These are phyloP conservation scores for Phodopus roborovskii DNA, from an alignment of 2,113 vertebrate species.

Conservation along the genomic window DNA sequence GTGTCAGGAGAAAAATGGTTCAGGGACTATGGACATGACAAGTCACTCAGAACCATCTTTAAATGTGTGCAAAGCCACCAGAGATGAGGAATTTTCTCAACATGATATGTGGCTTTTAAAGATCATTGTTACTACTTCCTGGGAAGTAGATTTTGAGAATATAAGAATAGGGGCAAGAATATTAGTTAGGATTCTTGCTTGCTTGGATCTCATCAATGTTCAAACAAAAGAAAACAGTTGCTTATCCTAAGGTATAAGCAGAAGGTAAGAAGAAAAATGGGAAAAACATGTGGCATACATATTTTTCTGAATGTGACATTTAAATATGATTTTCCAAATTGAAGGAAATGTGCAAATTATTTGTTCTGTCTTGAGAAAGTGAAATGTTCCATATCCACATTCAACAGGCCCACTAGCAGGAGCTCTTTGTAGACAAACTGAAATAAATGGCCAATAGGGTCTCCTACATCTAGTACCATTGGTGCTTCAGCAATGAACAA, in stretches of 20 bases:
- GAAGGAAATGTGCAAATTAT: not conserved
- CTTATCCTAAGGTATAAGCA: not conserved
- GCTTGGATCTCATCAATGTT: not conserved
- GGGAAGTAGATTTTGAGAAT: not conserved
- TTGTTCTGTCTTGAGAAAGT: not conserved
- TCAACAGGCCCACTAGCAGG: not conserved
- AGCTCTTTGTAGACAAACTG: not conserved
- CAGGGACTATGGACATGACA: rapidly evolving
- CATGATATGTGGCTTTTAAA: not conserved
- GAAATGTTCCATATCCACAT: not conserved
- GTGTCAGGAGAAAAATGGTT: not conserved
- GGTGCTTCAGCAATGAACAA: not conserved
- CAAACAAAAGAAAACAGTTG: not conserved
- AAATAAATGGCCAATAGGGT: not conserved
- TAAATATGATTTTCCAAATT: slow-evolving; percentile 23
- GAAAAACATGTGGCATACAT: not conserved
- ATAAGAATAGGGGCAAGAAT: not conserved
- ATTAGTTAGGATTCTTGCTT: not conserved
- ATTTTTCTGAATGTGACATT: not conserved
- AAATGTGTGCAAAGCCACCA: not conserved
- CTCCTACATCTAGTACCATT: not conserved
- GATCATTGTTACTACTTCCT: not conserved
- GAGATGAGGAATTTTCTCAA: not conserved
- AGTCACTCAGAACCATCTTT: not conserved
- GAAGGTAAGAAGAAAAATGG: not conserved